These are phyloP conservation scores for Metopolophium dirhodum DNA, from an alignment of 1,140 invertebrate genomes.

Conservation along the genomic window DNA sequence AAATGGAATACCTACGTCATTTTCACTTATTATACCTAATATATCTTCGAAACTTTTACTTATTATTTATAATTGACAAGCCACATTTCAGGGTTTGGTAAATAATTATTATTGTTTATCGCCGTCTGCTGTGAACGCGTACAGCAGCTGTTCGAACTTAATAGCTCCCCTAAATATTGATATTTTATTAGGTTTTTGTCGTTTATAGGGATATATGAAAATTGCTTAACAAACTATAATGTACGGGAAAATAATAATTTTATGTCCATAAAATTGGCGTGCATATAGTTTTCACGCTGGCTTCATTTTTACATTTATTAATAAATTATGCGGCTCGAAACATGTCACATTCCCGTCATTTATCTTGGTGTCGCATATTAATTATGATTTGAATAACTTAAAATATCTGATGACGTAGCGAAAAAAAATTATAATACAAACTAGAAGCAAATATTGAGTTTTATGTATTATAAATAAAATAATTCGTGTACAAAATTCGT, in stretches of 20 bases:
- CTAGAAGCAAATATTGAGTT: background rate
- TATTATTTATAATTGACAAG: background rate
- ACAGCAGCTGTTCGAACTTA: background rate
- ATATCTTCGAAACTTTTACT: background rate
- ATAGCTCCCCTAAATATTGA: background rate
- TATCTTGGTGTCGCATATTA: background rate
- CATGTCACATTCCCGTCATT: background rate
- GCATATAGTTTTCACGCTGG: background rate
- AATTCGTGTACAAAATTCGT: background rate
- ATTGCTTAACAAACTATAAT: background rate
- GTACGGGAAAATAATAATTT: background rate
- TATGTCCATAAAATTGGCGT: background rate
- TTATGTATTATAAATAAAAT: background rate
- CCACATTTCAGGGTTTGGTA: background rate
- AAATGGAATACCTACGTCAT: background rate
- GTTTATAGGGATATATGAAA: background rate
- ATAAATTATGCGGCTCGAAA: constrained; percentile 2
- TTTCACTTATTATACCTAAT: background rate
- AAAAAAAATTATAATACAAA: background rate
- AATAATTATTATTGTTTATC: background rate
- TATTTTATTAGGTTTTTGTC: background rate
- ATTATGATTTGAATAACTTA: constrained; percentile 25
- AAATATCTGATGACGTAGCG: background rate
- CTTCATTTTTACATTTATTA: constrained; percentile 14
- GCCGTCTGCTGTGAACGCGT: background rate